Evolutionary conservation across 2,888 invertebrate species (phyloP).

Genomic region (Dione vanillae): DNA sequence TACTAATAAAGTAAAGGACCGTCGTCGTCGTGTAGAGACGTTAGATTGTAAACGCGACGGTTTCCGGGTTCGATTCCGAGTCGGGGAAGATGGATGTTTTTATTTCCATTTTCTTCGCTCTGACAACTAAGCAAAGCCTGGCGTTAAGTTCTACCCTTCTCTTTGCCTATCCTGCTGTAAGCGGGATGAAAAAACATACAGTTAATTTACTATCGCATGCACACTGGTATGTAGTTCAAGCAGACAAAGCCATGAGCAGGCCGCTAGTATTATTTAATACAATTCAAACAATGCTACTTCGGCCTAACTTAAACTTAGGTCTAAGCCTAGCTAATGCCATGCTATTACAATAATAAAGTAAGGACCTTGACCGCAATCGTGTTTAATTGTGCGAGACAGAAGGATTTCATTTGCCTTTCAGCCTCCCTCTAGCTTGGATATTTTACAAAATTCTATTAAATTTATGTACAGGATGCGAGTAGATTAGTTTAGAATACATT

Average conservation of each 20-base stretch:
- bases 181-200: too few relatives aligned
- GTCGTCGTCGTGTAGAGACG: too few relatives aligned
- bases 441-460: conserved; percentile 7
- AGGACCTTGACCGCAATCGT: conserved; percentile 30
- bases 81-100: too few relatives aligned
- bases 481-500: background rate
- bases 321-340: conserved; percentile 20
- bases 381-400: conserved; percentile 26
- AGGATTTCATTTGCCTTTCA: conserved; percentile 25
- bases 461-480: background rate
- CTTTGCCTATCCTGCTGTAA: too few relatives aligned
- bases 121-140: too few relatives aligned
- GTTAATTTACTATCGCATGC: too few relatives aligned
- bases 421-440: background rate
- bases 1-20: too few relatives aligned
- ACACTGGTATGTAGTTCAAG: too few relatives aligned
- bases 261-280: background rate
- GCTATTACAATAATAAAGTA: conserved; percentile 32
- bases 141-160: too few relatives aligned
- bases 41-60: too few relatives aligned
- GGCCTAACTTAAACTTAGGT: conserved; percentile 5
- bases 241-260: background rate
- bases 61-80: too few relatives aligned
- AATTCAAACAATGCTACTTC: background rate
- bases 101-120: too few relatives aligned